These are phyloP conservation scores for Cuniculus paca DNA, from an alignment of 2,797 vertebrate genomes.

Conservation along the genomic window DNA sequence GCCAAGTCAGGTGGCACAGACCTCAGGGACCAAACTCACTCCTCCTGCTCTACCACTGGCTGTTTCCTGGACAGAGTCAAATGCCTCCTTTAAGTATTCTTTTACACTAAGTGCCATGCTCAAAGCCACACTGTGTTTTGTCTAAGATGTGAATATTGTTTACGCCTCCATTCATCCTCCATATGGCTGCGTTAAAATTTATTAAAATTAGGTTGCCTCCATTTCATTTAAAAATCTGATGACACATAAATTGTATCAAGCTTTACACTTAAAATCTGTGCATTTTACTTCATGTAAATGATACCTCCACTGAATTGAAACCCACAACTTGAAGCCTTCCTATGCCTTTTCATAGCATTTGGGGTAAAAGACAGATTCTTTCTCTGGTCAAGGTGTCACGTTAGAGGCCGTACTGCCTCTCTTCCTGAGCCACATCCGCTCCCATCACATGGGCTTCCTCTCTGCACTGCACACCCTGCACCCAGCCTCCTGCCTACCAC, in stretches of 20 bases:
- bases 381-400: neutral
- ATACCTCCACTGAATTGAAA: neutral
- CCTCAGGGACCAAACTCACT: neutral
- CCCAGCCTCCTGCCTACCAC: neutral
- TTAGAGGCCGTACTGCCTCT: neutral
- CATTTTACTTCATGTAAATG: constrained; percentile 4
- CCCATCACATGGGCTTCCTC: neutral
- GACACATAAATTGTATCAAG: neutral
- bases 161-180: neutral
- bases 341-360: neutral
- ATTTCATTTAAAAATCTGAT: constrained; percentile 13
- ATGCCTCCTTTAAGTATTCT: neutral
- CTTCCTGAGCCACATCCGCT: neutral
- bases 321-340: neutral
- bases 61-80: neutral
- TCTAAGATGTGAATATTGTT: neutral
- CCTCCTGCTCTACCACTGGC: neutral
- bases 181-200: neutral
- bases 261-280: neutral
- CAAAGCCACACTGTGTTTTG: neutral
- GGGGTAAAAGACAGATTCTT: neutral
- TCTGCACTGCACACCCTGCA: neutral
- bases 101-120: neutral
- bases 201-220: neutral
- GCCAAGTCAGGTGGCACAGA: neutral